Percentiles rank a stretch among this genome's conserved stretches.
Evolutionary conservation across 1,140 invertebrate species (phyloP).

Genomic region (Pseudomyrmex concolor): DNA sequence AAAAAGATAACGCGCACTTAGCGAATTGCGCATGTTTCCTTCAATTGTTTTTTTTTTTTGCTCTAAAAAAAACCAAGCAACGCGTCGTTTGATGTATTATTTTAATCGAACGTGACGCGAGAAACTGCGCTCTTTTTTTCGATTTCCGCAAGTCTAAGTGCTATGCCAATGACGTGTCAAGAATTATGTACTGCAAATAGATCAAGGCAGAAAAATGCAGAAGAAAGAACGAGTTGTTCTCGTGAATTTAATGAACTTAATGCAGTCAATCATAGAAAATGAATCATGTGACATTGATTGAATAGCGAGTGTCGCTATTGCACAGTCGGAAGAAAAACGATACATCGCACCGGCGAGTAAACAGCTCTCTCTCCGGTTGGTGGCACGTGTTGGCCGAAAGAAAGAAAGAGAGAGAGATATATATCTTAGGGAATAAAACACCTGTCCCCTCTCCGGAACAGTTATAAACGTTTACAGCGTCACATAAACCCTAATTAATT

Average conservation of each 20-base stretch:
- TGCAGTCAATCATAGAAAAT: neutral
- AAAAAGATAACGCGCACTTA: constrained; percentile 66
- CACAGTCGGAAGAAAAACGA: neutral
- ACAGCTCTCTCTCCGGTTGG: constrained; percentile 56
- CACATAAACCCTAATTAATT: constrained; percentile 84
- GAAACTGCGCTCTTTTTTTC: neutral
- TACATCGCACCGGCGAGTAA: constrained; percentile 52
- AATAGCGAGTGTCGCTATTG: neutral
- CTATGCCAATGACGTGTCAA: neutral
- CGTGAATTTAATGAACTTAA: neutral
- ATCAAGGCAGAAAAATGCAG: neutral
- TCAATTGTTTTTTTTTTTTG: neutral
- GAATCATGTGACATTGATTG: neutral
- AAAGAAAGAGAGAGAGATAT: neutral
- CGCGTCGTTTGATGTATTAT: too few relatives aligned
- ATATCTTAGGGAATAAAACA: constrained; percentile 69
- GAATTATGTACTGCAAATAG: neutral
- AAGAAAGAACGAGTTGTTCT: neutral
- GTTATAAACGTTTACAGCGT: constrained; percentile 82
- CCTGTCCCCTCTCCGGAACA: constrained; percentile 69
- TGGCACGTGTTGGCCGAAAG: constrained; percentile 60
- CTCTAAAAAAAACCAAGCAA: neutral
- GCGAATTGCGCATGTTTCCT: neutral
- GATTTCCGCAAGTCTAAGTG: neutral
- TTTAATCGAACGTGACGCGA: too few relatives aligned